Percentiles rank a stretch among this genome's conserved stretches.
Conservation (phyloP, 2,888 invertebrate species). For the Rotaria socialis region DNA sequence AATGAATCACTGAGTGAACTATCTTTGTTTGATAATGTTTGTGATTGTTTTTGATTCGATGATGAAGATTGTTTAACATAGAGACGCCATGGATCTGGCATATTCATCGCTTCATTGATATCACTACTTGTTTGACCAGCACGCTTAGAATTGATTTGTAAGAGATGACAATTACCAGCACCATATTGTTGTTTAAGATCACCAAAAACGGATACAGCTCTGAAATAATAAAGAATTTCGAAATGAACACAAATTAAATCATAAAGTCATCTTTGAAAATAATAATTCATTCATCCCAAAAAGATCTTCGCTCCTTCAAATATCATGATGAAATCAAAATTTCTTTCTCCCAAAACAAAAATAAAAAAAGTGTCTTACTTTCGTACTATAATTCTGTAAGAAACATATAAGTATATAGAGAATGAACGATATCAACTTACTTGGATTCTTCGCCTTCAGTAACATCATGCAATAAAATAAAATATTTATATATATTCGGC, state of each 20-base stretch:
- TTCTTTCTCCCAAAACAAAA: background rate
- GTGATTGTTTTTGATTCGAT: background rate
- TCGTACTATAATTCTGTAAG: background rate
- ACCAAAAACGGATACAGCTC: slow-evolving; percentile 77
- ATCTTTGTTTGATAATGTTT: background rate
- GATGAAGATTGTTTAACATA: slow-evolving; percentile 53
- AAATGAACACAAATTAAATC: no score
- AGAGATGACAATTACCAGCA: slow-evolving; percentile 76
- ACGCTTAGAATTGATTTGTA: slow-evolving; percentile 75
- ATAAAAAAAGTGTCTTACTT: background rate
- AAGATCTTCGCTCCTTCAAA: no score
- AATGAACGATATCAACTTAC: slow-evolving; percentile 59
- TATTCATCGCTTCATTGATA: slow-evolving; percentile 47
- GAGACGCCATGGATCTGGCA: slow-evolving; percentile 79
- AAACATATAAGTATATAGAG: background rate
- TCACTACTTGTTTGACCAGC: background rate
- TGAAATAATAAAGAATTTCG: slow-evolving; percentile 55
- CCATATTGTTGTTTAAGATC: slow-evolving; percentile 82
- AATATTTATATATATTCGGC: slow-evolving; percentile 68
- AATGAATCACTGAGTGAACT: slow-evolving; percentile 6
- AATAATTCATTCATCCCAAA: no score
- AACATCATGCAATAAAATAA: slow-evolving; percentile 81
- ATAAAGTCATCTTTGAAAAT: no score
- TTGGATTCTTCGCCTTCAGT: slow-evolving; percentile 68
- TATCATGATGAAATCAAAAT: no score